phyloP scores from a whole-genome alignment of 2,113 vertebrate species.

The Grammomys dolichurus region DNA sequence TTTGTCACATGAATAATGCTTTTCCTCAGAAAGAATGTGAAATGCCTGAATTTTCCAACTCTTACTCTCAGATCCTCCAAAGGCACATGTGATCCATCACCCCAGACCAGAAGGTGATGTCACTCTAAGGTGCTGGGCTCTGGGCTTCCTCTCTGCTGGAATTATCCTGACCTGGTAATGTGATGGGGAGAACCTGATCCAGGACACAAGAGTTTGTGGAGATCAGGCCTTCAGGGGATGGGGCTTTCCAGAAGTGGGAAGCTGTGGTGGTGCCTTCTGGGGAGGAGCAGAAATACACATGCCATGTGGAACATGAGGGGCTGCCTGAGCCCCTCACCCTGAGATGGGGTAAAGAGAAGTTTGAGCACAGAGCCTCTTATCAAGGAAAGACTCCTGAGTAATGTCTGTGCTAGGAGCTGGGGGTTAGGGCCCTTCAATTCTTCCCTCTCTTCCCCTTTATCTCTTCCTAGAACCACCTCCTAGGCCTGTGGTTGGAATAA shows the following conservation, averaged over 20 bases:
- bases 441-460: background rate
- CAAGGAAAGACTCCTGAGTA: background rate
- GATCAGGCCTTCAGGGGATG: background rate
- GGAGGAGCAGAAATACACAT: background rate
- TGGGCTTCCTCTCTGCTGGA: background rate
- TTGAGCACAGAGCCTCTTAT: background rate
- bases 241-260: background rate
- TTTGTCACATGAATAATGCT: too few relatives aligned
- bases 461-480: background rate
- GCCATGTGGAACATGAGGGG: background rate
- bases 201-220: background rate
- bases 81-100: background rate
- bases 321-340: background rate
- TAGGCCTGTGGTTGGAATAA: background rate
- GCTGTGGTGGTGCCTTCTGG: background rate
- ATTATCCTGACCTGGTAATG: background rate
- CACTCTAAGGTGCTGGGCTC: background rate
- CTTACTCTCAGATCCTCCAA: background rate
- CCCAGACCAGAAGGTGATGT: background rate
- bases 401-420: background rate
- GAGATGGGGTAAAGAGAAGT: background rate
- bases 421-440: background rate
- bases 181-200: background rate
- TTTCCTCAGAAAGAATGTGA: too few relatives aligned
- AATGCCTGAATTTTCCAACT: too few relatives aligned